A percentile compares a stretch with the other conserved stretches of the same genome.
phyloP scores from a whole-genome alignment of 2,113 vertebrate species.

The Rhinoptilus africanus region DNA sequence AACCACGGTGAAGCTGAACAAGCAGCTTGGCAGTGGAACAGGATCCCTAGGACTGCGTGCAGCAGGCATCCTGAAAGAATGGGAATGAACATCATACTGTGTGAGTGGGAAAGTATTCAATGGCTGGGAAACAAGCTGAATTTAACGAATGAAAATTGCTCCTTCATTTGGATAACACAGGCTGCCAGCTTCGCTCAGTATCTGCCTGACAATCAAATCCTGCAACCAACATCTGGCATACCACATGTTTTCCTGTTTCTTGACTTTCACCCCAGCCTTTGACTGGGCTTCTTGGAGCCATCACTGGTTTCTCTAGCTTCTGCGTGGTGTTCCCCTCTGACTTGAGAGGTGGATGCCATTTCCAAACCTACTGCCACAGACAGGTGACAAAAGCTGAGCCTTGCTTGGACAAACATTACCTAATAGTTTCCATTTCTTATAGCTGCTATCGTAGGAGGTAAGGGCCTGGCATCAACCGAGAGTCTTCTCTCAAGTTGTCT shows the following conservation, averaged over 20 bases:
- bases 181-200: background rate
- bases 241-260: background rate
- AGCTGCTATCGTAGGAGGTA: background rate
- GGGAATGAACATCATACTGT: background rate
- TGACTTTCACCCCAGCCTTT: background rate
- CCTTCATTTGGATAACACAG: background rate
- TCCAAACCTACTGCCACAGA: background rate
- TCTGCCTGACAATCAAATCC: background rate
- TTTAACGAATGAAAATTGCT: conserved; percentile 40
- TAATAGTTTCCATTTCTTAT: background rate
- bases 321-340: background rate
- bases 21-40: conserved; percentile 16
- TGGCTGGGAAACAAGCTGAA: conserved; percentile 45
- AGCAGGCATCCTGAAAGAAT: conserved; percentile 23
- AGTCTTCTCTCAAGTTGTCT: background rate
- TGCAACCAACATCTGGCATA: background rate
- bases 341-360: background rate
- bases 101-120: conserved; percentile 16
- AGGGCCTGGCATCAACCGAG: background rate
- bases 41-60: background rate
- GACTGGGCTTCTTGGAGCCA: background rate
- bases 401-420: background rate
- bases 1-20: background rate
- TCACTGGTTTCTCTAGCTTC: background rate
- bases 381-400: background rate